A percentile compares a stretch with the other conserved stretches of the same genome.
Evolutionary conservation across 2,888 invertebrate species (phyloP).

Genomic region (Trissolcus japonicus): DNA sequence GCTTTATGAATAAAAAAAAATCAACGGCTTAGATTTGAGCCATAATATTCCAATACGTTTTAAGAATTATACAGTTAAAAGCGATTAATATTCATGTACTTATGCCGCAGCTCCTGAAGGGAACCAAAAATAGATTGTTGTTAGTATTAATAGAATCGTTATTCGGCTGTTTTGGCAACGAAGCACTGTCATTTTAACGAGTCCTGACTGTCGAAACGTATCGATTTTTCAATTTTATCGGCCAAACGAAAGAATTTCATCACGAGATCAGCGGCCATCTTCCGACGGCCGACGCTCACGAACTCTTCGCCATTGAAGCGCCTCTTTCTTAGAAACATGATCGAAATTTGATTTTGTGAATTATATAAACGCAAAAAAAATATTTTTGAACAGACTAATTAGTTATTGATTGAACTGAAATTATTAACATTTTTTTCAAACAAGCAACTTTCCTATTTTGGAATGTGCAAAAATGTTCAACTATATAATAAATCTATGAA

Average conservation of each 20-base stretch:
- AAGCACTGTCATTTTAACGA: conserved; percentile 71
- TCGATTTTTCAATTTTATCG: conserved; percentile 69
- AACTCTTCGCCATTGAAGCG: conserved; percentile 59
- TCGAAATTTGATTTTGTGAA: no score
- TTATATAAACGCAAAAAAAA: no score
- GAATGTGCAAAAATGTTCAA: neutral
- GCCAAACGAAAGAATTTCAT: conserved; percentile 61
- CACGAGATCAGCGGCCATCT: conserved; percentile 66
- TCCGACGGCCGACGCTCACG: conserved; percentile 73
- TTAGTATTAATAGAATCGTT: conserved; percentile 69
- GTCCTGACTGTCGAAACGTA: conserved; percentile 70
- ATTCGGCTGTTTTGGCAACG: conserved; percentile 62
- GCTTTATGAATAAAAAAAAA: no score
- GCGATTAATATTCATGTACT: conserved; percentile 72
- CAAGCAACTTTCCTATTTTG: neutral
- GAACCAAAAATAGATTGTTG: conserved; percentile 63
- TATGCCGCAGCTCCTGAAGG: conserved; percentile 63
- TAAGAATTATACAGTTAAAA: conserved; percentile 1
- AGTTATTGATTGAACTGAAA: no score
- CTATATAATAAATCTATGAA: no score
- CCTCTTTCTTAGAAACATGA: conserved; percentile 2
- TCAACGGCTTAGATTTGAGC: conserved; percentile 4
- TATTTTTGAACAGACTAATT: no score
- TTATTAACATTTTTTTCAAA: no score
- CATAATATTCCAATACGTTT: conserved; percentile 7